phyloP scores from a whole-genome alignment of 2,888 invertebrate species.

The Phragmatobia fuliginosa region DNA sequence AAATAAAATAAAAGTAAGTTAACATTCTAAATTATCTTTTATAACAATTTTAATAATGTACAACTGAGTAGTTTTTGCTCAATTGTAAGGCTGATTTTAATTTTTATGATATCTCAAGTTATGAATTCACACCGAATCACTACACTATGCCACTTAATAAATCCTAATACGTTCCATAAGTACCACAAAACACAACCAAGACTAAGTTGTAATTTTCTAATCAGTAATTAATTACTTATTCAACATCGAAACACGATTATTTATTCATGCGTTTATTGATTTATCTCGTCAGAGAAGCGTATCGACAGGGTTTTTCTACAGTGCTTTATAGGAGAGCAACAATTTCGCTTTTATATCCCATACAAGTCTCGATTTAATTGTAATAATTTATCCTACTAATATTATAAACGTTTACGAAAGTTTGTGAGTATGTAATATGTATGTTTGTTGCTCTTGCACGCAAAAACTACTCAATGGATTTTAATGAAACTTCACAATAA shows the following conservation, averaged over 20 bases:
- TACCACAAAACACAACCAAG: background rate
- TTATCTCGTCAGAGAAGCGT: background rate
- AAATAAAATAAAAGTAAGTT: too few species aligned
- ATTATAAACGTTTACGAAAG: too few species aligned
- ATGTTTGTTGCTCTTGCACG: too few species aligned
- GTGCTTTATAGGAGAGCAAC: background rate
- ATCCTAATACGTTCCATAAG: too few species aligned
- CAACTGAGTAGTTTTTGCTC: slow-evolving; percentile 45
- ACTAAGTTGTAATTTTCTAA: background rate
- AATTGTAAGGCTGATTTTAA: slow-evolving; percentile 46
- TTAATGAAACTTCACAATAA: too few species aligned
- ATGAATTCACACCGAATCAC: background rate
- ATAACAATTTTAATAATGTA: too few species aligned
- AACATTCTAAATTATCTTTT: background rate
- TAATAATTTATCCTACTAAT: too few species aligned
- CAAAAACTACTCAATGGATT: too few species aligned
- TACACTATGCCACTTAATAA: background rate
- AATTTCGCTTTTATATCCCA: background rate
- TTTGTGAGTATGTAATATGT: too few species aligned
- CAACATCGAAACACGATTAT: background rate
- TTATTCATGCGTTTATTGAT: background rate
- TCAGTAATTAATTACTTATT: background rate
- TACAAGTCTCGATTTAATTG: background rate
- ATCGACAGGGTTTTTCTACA: background rate
- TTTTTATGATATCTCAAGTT: background rate